A percentile compares a stretch with the other conserved stretches of the same genome.
phyloP scores from a whole-genome alignment of 2,113 vertebrate genomes.

The Festucalex cinctus region DNA sequence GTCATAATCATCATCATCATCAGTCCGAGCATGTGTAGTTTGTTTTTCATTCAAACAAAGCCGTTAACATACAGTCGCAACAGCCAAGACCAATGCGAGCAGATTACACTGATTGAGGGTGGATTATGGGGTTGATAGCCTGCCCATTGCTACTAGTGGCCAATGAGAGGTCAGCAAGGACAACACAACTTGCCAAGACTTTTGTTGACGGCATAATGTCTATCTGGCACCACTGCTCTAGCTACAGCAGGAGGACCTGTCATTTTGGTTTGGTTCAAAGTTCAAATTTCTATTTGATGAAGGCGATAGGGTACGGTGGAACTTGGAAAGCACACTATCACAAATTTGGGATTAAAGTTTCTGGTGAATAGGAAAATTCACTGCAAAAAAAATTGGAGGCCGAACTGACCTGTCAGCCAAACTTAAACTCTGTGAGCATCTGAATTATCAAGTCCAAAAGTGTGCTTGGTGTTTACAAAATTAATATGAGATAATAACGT shows the following conservation, averaged over 20 bases:
- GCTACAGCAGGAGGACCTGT: background rate
- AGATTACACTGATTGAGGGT: constrained; percentile 65
- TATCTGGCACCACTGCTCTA: background rate
- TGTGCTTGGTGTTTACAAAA: background rate
- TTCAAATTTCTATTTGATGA: background rate
- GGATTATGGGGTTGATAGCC: constrained; percentile 49
- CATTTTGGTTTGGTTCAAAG: background rate
- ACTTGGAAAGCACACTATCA: background rate
- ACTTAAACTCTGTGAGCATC: background rate
- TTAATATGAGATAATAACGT: background rate
- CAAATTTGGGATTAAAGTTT: background rate
- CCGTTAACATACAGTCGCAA: constrained; percentile 29
- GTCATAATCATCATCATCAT: constrained; percentile 14
- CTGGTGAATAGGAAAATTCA: background rate
- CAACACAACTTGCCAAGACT: constrained; percentile 35
- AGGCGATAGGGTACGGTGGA: background rate
- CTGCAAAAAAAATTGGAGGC: no score
- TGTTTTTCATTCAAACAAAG: constrained; percentile 39
- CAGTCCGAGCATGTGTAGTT: constrained; percentile 29
- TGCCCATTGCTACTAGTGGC: constrained; percentile 53
- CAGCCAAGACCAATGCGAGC: constrained; percentile 25
- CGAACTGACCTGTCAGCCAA: background rate
- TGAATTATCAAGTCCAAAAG: background rate
- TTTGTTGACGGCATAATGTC: constrained; percentile 32
- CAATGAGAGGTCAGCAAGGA: constrained; percentile 53